A percentile compares a stretch with the other conserved stretches of the same genome.
phyloP scores from a whole-genome alignment of 1,140 invertebrate species.

The Solenopsis fugax region DNA sequence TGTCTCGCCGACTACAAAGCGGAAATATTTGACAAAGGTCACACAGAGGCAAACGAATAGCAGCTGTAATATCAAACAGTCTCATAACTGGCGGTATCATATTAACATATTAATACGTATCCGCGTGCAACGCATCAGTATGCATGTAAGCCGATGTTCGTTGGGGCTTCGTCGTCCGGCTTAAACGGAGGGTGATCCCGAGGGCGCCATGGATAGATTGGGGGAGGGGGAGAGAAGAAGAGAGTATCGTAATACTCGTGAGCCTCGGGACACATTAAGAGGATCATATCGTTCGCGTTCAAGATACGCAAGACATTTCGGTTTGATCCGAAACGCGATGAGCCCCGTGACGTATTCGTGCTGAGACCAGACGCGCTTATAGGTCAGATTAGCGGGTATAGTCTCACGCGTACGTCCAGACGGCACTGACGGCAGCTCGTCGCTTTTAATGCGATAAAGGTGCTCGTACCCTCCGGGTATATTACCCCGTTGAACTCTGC shows the following conservation, averaged over 20 bases:
- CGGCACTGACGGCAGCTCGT: conserved; percentile 61
- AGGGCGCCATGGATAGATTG: conserved; percentile 9
- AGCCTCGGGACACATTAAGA: conserved; percentile 82
- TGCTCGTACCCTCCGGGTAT: conserved; percentile 44
- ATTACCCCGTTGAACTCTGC: conserved; percentile 38
- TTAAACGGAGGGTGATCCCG: conserved; percentile 69
- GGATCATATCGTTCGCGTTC: conserved; percentile 83
- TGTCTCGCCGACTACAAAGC: not conserved
- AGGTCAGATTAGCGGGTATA: conserved; percentile 13
- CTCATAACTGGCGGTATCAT: conserved; percentile 44
- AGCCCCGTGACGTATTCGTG: conserved; percentile 46
- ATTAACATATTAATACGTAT: conserved; percentile 78
- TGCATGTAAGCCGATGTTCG: conserved; percentile 81
- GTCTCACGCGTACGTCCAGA: conserved; percentile 44
- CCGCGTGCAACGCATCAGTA: conserved; percentile 79
- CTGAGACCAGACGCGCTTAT: conserved; percentile 15
- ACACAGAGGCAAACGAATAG: conserved; percentile 31
- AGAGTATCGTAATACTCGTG: conserved; percentile 84
- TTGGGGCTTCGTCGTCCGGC: conserved; percentile 81
- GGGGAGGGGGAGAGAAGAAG: conserved; percentile 20
- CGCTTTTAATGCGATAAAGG: conserved; percentile 73
- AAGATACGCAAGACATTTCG: conserved; percentile 77
- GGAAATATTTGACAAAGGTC: conserved; percentile 40
- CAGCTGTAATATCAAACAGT: conserved; percentile 61
- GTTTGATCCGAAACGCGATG: conserved; percentile 74